A percentile compares a stretch with the other conserved stretches of the same genome.
Conservation (phyloP, 2,888 invertebrate genomes). For the Brachypterus glaber region DNA sequence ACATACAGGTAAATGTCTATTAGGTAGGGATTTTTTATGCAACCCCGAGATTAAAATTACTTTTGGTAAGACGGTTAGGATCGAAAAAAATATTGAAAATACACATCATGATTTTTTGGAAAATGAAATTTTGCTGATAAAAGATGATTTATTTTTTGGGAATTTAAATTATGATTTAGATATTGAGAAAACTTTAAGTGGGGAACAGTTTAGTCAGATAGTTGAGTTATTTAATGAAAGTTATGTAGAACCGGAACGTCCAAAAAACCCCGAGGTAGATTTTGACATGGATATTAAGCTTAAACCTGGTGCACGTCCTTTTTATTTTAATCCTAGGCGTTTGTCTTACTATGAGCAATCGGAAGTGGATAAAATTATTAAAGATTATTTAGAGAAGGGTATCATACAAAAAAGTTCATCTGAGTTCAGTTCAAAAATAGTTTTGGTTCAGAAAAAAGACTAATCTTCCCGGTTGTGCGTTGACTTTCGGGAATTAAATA, state of each 20-base stretch:
- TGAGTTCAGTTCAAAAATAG: conserved; percentile 10
- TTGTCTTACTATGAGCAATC: conserved; percentile 14
- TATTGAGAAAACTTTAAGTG: neutral
- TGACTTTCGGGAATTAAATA: neutral
- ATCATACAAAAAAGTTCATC: conserved; percentile 13
- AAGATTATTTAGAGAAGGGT: conserved; percentile 10
- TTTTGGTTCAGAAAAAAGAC: conserved; percentile 10
- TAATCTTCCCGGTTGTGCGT: neutral
- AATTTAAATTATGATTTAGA: neutral
- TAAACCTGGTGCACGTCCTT: conserved; percentile 6
- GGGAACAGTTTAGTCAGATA: neutral
- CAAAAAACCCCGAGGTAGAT: conserved; percentile 3
- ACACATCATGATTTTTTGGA: neutral
- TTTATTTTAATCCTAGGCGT: conserved; percentile 11
- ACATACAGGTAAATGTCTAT: neutral
- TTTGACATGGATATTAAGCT: conserved; percentile 5
- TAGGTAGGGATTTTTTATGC: neutral
- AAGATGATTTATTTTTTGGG: neutral
- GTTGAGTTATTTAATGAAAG: neutral
- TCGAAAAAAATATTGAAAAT: neutral
- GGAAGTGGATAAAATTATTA: conserved; percentile 14
- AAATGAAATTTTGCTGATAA: neutral
- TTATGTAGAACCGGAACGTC: neutral
- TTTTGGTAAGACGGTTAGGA: neutral
- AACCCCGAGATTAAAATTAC: neutral